Conservation (phyloP, 2,888 invertebrate species). For the Malthinus seriepunctatus region DNA sequence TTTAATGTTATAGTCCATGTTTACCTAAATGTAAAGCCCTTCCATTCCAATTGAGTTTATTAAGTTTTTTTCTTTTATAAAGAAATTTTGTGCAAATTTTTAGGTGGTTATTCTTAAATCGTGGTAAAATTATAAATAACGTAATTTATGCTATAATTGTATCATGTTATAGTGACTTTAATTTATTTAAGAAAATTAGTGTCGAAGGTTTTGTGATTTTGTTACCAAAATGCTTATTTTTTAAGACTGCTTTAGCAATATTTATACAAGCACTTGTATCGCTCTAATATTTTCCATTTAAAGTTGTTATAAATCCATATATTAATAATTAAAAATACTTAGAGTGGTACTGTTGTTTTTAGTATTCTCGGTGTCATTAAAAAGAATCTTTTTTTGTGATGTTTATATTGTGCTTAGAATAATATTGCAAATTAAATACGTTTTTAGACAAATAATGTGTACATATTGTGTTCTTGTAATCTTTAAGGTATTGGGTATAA, state of each 20-base stretch:
- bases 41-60: too few species aligned
- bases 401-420: conserved; percentile 2
- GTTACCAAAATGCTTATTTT: conserved; percentile 12
- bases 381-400: conserved; percentile 6
- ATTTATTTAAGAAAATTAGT: neutral
- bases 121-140: conserved; percentile 3
- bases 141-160: neutral
- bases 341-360: conserved; percentile 2
- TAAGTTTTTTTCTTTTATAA: too few species aligned
- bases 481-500: conserved; percentile 28
- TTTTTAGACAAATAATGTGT: conserved; percentile 20
- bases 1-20: too few species aligned
- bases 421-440: conserved; percentile 4
- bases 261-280: conserved; percentile 1
- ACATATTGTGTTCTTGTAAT: conserved; percentile 29
- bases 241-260: conserved; percentile 21
- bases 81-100: neutral
- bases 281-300: neutral
- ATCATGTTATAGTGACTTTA: too few species aligned
- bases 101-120: conserved; percentile 4
- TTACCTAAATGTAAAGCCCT: too few species aligned
- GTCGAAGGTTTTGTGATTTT: conserved; percentile 1
- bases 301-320: neutral
- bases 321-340: neutral
- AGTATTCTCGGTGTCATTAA: conserved; percentile 2